Evolutionary conservation across 2,888 invertebrate genomes (phyloP).

Genomic region (Drosophila rubida): DNA sequence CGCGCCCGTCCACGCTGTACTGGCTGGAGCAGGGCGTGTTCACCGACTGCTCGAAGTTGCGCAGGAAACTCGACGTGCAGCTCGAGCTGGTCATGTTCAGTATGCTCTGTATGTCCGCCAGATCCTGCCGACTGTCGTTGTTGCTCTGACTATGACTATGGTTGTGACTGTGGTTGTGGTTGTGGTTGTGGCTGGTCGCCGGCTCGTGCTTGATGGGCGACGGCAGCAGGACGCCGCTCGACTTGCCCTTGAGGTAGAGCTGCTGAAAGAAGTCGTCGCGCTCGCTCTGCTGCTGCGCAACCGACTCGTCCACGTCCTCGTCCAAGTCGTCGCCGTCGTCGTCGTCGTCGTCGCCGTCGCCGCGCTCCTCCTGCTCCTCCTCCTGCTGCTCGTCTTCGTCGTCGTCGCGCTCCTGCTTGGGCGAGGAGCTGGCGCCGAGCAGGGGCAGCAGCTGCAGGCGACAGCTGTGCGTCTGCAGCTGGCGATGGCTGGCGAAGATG

Average conservation of each 20-base stretch:
- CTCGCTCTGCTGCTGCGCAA: slow-evolving; percentile 25
- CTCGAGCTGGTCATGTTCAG: slow-evolving; percentile 90
- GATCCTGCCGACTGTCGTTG: slow-evolving; percentile 90
- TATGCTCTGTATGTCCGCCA: slow-evolving; percentile 94
- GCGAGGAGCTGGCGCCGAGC: slow-evolving; percentile 60
- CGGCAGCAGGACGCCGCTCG: slow-evolving; percentile 68
- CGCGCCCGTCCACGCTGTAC: slow-evolving; percentile 80
- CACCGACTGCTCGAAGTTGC: slow-evolving; percentile 86
- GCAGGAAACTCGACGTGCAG: slow-evolving; percentile 87
- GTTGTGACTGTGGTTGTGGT: too few relatives aligned
- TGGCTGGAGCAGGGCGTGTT: slow-evolving; percentile 84
- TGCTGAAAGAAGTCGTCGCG: slow-evolving; percentile 93
- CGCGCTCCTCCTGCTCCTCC: too few relatives aligned
- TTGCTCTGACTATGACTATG: too few relatives aligned
- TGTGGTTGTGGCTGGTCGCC: slow-evolving; percentile 85
- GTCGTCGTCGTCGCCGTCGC: slow-evolving; percentile 21
- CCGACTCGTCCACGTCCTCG: background rate
- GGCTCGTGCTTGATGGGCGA: slow-evolving; percentile 80
- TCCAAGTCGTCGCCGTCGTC: slow-evolving; percentile 17
- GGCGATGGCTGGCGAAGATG: slow-evolving; percentile 90
- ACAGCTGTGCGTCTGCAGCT: slow-evolving; percentile 88
- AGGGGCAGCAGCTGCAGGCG: slow-evolving; percentile 43
- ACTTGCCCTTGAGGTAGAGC: slow-evolving; percentile 90
- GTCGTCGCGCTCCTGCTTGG: slow-evolving; percentile 49
- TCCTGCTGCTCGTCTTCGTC: slow-evolving; percentile 17